Evolutionary conservation across 2,113 vertebrate genomes (phyloP), one percentile per base, ranked within the genome.

Genomic region (Todiramphus chloris): DNA sequence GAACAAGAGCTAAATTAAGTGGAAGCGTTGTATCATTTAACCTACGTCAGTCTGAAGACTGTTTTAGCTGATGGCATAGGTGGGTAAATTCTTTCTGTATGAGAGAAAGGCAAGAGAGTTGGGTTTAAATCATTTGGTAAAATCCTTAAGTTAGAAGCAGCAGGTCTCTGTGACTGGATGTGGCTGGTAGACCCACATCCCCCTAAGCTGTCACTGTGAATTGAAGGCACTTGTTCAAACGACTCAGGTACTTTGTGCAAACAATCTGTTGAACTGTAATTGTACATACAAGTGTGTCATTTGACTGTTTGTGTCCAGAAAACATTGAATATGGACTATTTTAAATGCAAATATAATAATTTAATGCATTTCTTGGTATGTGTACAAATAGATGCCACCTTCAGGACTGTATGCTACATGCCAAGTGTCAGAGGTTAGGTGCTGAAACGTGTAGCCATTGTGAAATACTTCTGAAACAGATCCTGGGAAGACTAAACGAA

Each of bases 1-100:
- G 84, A 91, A 73, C 8, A 72, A 83, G 82, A 90, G 50, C 89
- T 92, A 83, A 91, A 80, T 87, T 63, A 89, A 75, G 41, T 79
- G 58, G 59, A 92, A 87, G 48, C 62, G 73, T 82, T n/a, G 24
- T 82, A 62, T 75, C 25, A 58, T 93, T 88, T 86, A 92, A 83
- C 69, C 70, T 84, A 66, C 77, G 82, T 89, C 66, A 75, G 56
- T 51, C 48, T 87, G 66, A 91, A 72, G 68, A 48, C 37, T 90
- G 33, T 75, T 87, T 79, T 79, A 92, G 60, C 69, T 92, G 81
- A 87, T 19, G 11, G 30, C 37, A 18, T 75, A 53, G 81, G 69
- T 87, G 80, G 25, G n/a, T 50, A 74, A 55, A 66, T 83, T 60
- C 64, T 67, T 93, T 37, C 43, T 87, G 31, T 46, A 3, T 63